Conservation (phyloP, 2,113 vertebrate species). For the Ivindomyrus marchei region DNA sequence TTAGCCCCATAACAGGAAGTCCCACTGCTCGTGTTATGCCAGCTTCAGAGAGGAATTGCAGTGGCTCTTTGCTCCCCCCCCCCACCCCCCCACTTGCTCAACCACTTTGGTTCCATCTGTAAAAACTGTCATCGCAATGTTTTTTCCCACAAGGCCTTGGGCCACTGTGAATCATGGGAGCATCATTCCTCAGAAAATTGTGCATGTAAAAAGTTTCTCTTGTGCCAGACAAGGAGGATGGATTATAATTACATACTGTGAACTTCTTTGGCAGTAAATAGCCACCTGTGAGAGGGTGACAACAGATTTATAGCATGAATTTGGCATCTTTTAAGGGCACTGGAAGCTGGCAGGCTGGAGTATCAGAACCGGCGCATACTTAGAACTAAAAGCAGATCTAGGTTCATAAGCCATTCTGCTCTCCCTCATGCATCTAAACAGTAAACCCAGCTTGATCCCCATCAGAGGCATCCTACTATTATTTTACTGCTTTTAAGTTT, state of each 20-base stretch:
- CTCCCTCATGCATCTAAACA: neutral
- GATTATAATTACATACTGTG: constrained; percentile 11
- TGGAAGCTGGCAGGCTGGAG: neutral
- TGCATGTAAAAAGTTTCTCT: neutral
- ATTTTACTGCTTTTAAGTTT: too few species aligned
- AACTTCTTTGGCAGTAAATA: neutral
- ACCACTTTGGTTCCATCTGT: neutral
- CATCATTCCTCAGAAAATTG: neutral
- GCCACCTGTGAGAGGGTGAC: neutral
- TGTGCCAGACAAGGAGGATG: neutral
- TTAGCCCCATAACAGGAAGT: neutral
- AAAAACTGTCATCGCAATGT: neutral
- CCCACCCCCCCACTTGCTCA: neutral
- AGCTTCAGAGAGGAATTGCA: neutral
- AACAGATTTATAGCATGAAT: neutral
- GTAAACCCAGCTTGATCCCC: neutral
- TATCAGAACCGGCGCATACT: neutral
- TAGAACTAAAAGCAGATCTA: neutral
- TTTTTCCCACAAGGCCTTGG: neutral
- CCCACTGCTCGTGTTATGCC: neutral
- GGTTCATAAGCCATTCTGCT: neutral
- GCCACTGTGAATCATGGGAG: neutral
- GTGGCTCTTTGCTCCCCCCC: neutral
- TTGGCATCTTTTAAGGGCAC: neutral
- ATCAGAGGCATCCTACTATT: neutral